phyloP scores from a whole-genome alignment of 2,888 invertebrate genomes.

The Enchytraeus crypticus region DNA sequence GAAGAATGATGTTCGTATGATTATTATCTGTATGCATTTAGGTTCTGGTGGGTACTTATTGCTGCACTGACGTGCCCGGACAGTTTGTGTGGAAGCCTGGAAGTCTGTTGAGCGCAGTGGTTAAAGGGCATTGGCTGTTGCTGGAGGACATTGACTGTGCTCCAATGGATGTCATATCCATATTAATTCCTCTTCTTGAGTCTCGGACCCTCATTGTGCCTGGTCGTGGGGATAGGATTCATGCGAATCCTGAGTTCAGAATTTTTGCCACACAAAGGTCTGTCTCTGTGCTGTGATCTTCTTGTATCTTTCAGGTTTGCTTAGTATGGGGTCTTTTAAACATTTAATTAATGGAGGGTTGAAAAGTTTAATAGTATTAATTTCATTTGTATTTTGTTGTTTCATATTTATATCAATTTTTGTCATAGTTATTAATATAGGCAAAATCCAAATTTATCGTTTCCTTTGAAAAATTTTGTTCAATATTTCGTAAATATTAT shows the following conservation, averaged over 20 bases:
- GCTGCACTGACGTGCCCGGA: conserved; percentile 91
- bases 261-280: conserved; percentile 76
- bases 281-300: neutral
- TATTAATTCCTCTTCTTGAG: conserved; percentile 75
- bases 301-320: too few species aligned
- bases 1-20: too few species aligned
- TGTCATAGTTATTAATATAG: too few species aligned
- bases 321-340: neutral
- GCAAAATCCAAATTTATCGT: too few species aligned
- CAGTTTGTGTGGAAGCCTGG: conserved; percentile 95
- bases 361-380: neutral
- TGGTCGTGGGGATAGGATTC: conserved; percentile 73
- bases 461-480: too few species aligned
- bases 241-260: conserved; percentile 76
- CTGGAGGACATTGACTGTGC: conserved; percentile 92
- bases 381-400: neutral
- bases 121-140: conserved; percentile 66
- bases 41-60: conserved; percentile 81
- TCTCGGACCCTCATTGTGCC: conserved; percentile 73
- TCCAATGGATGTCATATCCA: conserved; percentile 81
- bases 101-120: conserved; percentile 65
- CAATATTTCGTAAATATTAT: too few species aligned
- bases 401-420: too few species aligned
- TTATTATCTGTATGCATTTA: conserved; percentile 52
- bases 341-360: neutral